phyloP scores from a whole-genome alignment of 2,888 invertebrate genomes.

The Cerastoderma edule region DNA sequence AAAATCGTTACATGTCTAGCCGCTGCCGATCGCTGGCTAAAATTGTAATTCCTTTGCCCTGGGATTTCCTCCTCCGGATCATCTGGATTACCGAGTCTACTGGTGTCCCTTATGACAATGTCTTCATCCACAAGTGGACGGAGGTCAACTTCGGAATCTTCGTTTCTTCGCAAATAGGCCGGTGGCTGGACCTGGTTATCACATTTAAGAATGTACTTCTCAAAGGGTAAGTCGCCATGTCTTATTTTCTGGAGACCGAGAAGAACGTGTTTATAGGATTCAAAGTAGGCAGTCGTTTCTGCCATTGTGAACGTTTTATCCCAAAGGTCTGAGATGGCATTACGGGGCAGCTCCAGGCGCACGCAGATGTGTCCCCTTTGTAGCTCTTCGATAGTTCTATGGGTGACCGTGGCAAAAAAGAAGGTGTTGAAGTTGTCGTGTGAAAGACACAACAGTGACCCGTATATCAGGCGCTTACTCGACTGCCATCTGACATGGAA shows the following conservation, averaged over 20 bases:
- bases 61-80: background rate
- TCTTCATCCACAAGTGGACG: constrained; percentile 66
- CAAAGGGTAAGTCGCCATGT: constrained; percentile 69
- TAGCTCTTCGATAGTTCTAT: constrained; percentile 67
- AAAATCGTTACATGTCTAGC: constrained; percentile 39
- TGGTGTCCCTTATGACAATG: constrained; percentile 48
- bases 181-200: constrained; percentile 64
- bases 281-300: constrained; percentile 92
- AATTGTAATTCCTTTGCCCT: constrained; percentile 25
- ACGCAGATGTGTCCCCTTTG: constrained; percentile 71
- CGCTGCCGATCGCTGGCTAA: constrained; percentile 39
- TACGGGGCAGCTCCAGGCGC: constrained; percentile 45
- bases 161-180: constrained; percentile 56
- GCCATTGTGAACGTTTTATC: constrained; percentile 86
- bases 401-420: constrained; percentile 88
- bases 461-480: constrained; percentile 88
- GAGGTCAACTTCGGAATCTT: constrained; percentile 55
- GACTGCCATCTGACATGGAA: constrained; percentile 83
- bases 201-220: constrained; percentile 69
- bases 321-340: constrained; percentile 12
- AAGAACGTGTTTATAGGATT: constrained; percentile 91
- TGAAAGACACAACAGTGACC: constrained; percentile 90
- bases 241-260: constrained; percentile 88
- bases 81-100: constrained; percentile 34
- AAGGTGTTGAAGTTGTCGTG: constrained; percentile 88